Percentiles rank a stretch among this genome's conserved stretches.
These are phyloP conservation scores for Onchidella celtica DNA, from an alignment of 2,888 invertebrate species.

Conservation along the genomic window DNA sequence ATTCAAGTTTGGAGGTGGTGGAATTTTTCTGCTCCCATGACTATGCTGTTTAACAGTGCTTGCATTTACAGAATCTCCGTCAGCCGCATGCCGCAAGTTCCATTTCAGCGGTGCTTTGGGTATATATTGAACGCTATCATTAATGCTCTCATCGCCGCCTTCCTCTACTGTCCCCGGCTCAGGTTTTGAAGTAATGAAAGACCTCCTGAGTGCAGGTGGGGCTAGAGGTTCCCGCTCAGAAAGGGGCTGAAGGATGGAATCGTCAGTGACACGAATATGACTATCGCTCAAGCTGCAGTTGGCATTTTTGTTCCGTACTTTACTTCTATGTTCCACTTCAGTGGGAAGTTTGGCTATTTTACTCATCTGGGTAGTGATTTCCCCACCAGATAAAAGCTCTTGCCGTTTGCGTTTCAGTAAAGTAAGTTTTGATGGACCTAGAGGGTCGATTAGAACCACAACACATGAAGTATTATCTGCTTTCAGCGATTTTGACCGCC, in stretches of 20 bases:
- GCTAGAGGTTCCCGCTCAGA: neutral
- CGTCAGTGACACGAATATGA: conserved; percentile 43
- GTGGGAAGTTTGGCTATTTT: conserved; percentile 13
- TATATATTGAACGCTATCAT: conserved; percentile 16
- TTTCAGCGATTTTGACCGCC: conserved; percentile 91
- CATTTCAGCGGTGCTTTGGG: conserved; percentile 14
- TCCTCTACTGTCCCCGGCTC: neutral
- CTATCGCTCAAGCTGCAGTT: conserved; percentile 50
- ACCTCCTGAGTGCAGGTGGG: neutral
- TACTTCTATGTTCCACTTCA: conserved; percentile 18
- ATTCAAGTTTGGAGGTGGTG: neutral
- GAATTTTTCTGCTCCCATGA: neutral
- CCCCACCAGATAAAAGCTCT: conserved; percentile 54
- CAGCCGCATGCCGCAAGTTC: conserved; percentile 23
- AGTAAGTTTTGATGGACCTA: conserved; percentile 83
- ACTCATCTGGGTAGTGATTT: conserved; percentile 13
- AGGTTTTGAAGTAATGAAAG: neutral
- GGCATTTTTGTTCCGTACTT: conserved; percentile 49
- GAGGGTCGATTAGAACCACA: conserved; percentile 93
- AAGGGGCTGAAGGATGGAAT: conserved; percentile 31
- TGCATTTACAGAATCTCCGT: neutral
- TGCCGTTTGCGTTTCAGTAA: conserved; percentile 70
- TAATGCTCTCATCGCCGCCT: neutral
- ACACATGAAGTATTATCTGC: conserved; percentile 98
- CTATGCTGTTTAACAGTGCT: neutral